phyloP scores from a whole-genome alignment of 2,888 invertebrate species.

The Platycnemis pennipes region DNA sequence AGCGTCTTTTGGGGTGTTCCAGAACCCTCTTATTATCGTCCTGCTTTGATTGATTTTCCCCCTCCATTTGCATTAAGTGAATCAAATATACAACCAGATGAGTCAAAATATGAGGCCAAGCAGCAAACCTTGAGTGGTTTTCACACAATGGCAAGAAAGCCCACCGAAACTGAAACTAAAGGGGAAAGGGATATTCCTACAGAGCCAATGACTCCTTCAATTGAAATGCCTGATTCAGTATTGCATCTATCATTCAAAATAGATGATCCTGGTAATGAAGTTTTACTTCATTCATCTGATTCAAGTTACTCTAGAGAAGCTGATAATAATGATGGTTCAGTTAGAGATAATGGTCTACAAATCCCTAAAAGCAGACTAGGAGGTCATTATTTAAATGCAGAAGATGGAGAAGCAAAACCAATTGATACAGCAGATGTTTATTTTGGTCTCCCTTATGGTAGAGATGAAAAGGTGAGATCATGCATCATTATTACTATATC shows the following conservation, averaged over 20 bases:
- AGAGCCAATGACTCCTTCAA: too few relatives aligned
- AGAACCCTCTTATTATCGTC: constrained; percentile 13
- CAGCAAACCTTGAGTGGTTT: not conserved
- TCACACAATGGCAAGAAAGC: not conserved
- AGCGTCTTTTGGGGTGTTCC: constrained; percentile 52
- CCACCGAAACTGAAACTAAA: not conserved
- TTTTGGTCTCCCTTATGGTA: not conserved
- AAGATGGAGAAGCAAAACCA: not conserved
- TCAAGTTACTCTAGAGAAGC: not conserved
- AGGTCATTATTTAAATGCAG: not conserved
- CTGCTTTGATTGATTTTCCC: constrained; percentile 47
- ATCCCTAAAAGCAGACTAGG: not conserved
- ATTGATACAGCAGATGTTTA: not conserved
- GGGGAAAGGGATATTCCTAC: not conserved
- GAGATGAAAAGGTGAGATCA: not conserved
- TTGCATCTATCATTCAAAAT: too few relatives aligned
- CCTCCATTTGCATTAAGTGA: constrained; percentile 4
- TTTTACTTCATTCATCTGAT: not conserved
- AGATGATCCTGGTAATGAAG: not conserved
- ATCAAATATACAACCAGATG: not conserved
- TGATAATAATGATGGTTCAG: not conserved
- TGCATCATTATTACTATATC: not conserved
- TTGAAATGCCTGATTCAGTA: too few relatives aligned
- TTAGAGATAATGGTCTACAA: not conserved
- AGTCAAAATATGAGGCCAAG: not conserved